Base-by-base conservation (phyloP, 1,140 invertebrate species). In the Chionoecetes opilio region DNA sequence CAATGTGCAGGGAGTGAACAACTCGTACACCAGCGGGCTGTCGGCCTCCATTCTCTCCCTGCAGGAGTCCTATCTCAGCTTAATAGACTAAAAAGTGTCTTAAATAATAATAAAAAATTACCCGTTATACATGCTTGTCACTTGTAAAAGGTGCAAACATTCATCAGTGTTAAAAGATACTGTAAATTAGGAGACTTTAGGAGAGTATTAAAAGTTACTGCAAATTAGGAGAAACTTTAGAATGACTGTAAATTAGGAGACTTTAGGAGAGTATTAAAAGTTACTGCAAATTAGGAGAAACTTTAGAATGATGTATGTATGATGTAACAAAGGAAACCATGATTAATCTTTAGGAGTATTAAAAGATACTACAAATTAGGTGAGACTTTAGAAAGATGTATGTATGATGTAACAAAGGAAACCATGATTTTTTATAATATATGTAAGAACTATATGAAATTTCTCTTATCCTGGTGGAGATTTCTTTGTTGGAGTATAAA, bases 61-160 rank as follows among this genome's bases (percentile, higher is more conserved):
- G 34, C 87, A 94, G n/a, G 87, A 94, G 14, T 94, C 93, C 29
- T 94, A 94, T 41, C 93, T 84, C 35, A 94, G 6, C 32, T 31
- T 41, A 17, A n/a, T 92, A n/a, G 63, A 84, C 29, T 34, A 35
- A 92, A 38, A 26, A 21, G 37, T 29, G 11, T 21, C 34, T 41
- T 92, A 75, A 92, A 31, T 1, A 3, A 17, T 29, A 75, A 29
- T 75, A 34, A 91, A 35, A 3, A 34, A 35, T 87, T 32, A 53
- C n/a, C n/a, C 6, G 63, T 75, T 75, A 75, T 75, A 75, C 5
- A n/a, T 75, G 11, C 5, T 75, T 75, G 11, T 75, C 6, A 75
- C 63, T n/a, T 75, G 63, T 75, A n/a, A 75, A 75, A n/a, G 63
- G 63, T 75, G 63, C 21, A 75, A 75, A 26, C 6, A 75, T 75